A percentile compares a stretch with the other conserved stretches of the same genome.
Conservation (phyloP, 1,140 invertebrate genomes). For the Scaptomyza montana region DNA sequence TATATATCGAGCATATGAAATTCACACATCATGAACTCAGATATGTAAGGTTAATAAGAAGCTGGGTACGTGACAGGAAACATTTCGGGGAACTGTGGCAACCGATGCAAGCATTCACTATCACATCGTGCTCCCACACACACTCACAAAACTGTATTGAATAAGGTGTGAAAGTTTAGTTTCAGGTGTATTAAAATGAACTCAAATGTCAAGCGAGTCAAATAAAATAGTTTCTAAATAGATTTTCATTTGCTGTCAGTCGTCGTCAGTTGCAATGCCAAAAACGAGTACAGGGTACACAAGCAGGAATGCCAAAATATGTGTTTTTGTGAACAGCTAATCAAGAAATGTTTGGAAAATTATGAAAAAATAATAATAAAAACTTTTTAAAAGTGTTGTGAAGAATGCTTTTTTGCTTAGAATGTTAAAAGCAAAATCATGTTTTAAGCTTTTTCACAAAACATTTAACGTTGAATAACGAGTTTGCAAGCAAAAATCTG, state of each 20-base stretch:
- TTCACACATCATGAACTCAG: slow-evolving; percentile 59
- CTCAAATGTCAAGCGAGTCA: slow-evolving; percentile 12
- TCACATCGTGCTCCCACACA: slow-evolving; percentile 9
- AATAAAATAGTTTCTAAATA: slow-evolving; percentile 42
- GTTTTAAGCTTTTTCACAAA: no score
- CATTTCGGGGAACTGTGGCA: slow-evolving; percentile 40
- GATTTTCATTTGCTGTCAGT: slow-evolving; percentile 37
- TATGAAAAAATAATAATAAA: no score
- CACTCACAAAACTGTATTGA: background rate
- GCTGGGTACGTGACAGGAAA: slow-evolving; percentile 57
- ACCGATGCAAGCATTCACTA: slow-evolving; percentile 29
- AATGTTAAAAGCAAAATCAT: no score
- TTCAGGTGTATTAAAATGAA: slow-evolving; percentile 10
- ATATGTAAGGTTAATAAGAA: slow-evolving; percentile 76
- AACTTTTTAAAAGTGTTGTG: no score
- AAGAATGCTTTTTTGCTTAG: no score
- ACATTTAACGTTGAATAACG: no score
- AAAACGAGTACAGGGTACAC: slow-evolving; percentile 11
- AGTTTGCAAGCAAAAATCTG: no score
- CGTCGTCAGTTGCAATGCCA: slow-evolving; percentile 14
- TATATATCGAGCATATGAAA: slow-evolving; percentile 52
- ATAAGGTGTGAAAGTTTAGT: slow-evolving; percentile 46
- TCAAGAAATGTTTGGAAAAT: background rate
- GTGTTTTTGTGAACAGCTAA: slow-evolving; percentile 18
- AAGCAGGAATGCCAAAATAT: background rate